phyloP scores from a whole-genome alignment of 2,888 invertebrate species.

The Oligia strigilis region DNA sequence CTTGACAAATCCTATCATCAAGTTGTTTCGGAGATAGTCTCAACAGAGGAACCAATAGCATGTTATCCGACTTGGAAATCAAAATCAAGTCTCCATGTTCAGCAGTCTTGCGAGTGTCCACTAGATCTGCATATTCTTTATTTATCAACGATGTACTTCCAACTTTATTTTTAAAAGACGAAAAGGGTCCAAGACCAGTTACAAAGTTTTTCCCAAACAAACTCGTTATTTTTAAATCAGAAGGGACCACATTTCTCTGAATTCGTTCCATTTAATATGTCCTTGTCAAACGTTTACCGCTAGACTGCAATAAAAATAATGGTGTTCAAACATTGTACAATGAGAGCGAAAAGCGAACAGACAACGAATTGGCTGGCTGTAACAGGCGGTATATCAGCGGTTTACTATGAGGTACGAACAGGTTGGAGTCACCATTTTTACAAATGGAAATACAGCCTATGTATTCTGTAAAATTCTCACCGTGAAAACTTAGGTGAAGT shows the following conservation, averaged over 20 bases:
- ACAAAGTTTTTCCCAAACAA: not conserved
- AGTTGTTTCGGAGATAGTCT: not conserved
- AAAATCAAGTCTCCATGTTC: not conserved
- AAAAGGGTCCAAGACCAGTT: not conserved
- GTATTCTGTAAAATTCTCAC: no score
- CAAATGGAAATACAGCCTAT: not conserved
- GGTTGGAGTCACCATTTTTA: not conserved
- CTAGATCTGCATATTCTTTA: not conserved
- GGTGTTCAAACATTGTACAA: conserved; percentile 36
- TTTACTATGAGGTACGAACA: conserved; percentile 22
- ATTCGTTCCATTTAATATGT: not conserved
- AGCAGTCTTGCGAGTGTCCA: not conserved
- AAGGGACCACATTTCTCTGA: conserved; percentile 11
- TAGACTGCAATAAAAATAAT: conserved; percentile 50
- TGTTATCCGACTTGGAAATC: not conserved
- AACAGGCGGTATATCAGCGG: conserved; percentile 39
- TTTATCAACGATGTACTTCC: not conserved
- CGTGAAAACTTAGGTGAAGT: no score
- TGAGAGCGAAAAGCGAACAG: conserved; percentile 18
- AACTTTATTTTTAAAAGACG: not conserved
- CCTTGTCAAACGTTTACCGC: not conserved
- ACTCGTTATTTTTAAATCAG: conserved; percentile 22
- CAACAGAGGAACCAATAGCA: no score
- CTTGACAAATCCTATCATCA: not conserved
- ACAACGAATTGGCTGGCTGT: conserved; percentile 38